Base-by-base conservation (phyloP, 1,140 invertebrate species). In the Coenobita brevimanus region DNA sequence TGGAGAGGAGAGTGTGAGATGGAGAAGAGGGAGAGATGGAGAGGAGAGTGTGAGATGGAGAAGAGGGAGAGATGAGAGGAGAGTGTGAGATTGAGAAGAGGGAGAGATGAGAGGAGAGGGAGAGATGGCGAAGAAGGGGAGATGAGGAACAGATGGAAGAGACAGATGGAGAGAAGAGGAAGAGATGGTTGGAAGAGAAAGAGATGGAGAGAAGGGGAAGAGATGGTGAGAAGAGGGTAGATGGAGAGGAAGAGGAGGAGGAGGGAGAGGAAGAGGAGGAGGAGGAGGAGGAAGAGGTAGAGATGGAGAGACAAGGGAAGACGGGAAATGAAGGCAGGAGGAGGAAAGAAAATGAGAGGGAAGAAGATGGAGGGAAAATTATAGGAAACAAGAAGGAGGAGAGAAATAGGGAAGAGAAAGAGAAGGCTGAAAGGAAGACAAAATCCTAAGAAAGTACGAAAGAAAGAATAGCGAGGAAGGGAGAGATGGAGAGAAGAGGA, bases 1-100 rank as follows among this genome's bases (percentile, higher is more conserved):
- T n/a, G n/a, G n/a, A n/a, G n/a, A n/a, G 69, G 81, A 82, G 81
- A 10, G 69, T 60, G 81, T 24, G 46, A 71, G 36, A 24, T n/a
- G 36, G 30, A 46, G 30, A 4, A 21, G 4, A 78, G 21, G 43
- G 24, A 15, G 3, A 41, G 36, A 24, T 17, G 43, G 21, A 15
- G 73, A 46, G 3, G 10, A n/a, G 73, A 46, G 15, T 1, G 27
- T 8, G 41, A n/a, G 8, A 46, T 33, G 46, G 73, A 46, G 10
- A 50, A 24, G 3, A 27, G n/a, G 36, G 38, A 76, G 13, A 46
- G n/a, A 46, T 1, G 3, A 30, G 10, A n/a, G 15, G 2, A 27
- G 21, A n/a, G 24, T 13, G 33, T 10, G 4, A 43, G 15, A 21
- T n/a, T 17, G 46, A 50, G 46, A 30, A 50, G 27, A 24, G 46